A percentile compares a stretch with the other conserved stretches of the same genome.
Conservation (phyloP, 1,140 invertebrate genomes). For the Onthophagus taurus region DNA sequence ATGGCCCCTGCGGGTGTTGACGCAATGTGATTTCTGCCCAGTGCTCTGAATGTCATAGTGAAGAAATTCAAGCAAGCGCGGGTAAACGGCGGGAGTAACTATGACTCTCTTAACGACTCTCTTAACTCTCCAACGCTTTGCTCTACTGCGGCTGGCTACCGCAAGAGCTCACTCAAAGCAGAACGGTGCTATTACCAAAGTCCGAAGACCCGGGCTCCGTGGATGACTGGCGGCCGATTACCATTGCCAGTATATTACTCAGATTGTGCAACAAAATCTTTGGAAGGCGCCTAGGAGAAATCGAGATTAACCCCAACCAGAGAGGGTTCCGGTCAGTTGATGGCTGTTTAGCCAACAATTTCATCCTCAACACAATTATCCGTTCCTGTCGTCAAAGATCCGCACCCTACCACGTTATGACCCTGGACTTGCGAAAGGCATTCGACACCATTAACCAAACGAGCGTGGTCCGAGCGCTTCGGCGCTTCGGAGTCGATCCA, state of each 20-base stretch:
- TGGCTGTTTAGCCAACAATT: constrained; percentile 30
- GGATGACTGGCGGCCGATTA: constrained; percentile 6
- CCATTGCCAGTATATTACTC: not conserved
- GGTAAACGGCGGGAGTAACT: too few relatives aligned
- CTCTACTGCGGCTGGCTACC: too few relatives aligned
- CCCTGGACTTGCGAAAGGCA: constrained; percentile 30
- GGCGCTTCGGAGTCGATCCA: constrained; percentile 19
- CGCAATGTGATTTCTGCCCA: too few relatives aligned
- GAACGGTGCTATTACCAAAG: constrained; percentile 2
- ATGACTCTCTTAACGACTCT: too few relatives aligned
- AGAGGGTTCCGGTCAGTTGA: constrained; percentile 31
- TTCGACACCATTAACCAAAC: constrained; percentile 32
- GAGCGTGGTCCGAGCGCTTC: constrained; percentile 20
- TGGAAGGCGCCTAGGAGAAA: not conserved
- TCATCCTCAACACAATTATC: constrained; percentile 29
- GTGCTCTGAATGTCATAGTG: too few relatives aligned
- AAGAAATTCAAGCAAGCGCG: too few relatives aligned
- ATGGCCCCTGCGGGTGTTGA: too few relatives aligned
- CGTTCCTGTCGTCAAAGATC: constrained; percentile 24
- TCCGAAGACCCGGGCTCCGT: not conserved
- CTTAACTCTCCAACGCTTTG: too few relatives aligned
- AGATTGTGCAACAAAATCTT: not conserved
- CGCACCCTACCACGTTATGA: constrained; percentile 27
- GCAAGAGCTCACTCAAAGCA: too few relatives aligned
- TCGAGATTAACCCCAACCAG: constrained; percentile 23